Base-by-base conservation (phyloP, 2,888 invertebrate species). In the Leucophenga montana region DNA sequence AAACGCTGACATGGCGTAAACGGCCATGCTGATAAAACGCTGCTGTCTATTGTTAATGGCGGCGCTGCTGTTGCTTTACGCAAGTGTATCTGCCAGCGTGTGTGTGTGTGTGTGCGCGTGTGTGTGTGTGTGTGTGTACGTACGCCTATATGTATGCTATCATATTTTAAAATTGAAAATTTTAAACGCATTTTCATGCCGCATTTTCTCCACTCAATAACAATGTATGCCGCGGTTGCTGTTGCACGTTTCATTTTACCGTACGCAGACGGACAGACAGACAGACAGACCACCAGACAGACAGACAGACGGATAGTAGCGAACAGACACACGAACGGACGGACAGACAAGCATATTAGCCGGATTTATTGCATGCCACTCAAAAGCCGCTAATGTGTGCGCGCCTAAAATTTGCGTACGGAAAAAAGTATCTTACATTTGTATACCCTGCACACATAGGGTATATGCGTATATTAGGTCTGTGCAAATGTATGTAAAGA, bases 91-190 rank as follows among this genome's bases (percentile, higher is more conserved):
- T 6, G 54, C 18, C 1, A 2, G 11, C 8, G 56, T 56, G 27
- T 56, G 31, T 6, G 56, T 27, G 20, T 27, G 22, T 20, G 22
- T 27, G 14, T 59, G n/a, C 50, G 50, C 50, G 3, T 50, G n/a
- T n/a, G 8, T 39, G 39, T 39, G 8, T 39, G 16, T 56, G 31
- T 6, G 56, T 27, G 20, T 27, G 22, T 20, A 9, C 56, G 14
- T 59, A 4, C 50, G 50, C 50, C 16, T 50, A 50, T n/a, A 39
- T 39, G 39, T 39, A 39, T 39, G 16, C 50, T 13, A 77, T 74
- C 77, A 78, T 77, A 76, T 76, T 73, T 76, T 82, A 75, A 79
- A 82, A 82, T 82, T 75, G 80, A 79, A 82, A 82, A 59, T 33
- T 33, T 31, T 27, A 33, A 59, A 59, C 59, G 59, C 59, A 59